Percentiles rank a stretch among this genome's conserved stretches.
These are phyloP conservation scores for Lacerta bilineata DNA, from an alignment of 2,797 vertebrate species.

Conservation along the genomic window DNA sequence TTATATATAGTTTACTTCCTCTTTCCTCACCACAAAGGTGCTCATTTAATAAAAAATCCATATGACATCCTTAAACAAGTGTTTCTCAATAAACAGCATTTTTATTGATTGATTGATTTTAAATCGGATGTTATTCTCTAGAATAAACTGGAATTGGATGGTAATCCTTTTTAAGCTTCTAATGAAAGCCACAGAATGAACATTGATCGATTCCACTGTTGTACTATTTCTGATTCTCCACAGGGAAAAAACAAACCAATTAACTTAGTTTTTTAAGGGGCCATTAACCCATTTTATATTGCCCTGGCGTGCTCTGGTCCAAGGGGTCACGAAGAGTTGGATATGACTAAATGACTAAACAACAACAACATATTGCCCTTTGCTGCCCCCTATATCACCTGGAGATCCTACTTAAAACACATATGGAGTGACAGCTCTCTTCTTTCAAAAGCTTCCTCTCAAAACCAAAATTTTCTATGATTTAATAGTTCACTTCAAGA, in stretches of 20 bases:
- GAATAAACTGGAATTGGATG: conserved; percentile 27
- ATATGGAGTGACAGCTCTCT: background rate
- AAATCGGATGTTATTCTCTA: conserved; percentile 22
- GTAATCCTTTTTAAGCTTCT: conserved; percentile 42
- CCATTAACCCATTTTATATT: background rate
- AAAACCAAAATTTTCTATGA: no score
- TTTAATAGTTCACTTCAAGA: no score
- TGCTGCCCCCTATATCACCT: background rate
- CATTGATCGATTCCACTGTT: background rate
- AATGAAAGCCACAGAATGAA: conserved; percentile 18
- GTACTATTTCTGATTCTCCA: conserved; percentile 20
- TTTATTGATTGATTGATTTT: background rate
- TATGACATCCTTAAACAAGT: background rate
- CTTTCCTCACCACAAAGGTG: background rate
- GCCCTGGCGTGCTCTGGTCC: no score
- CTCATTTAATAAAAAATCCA: conserved; percentile 7
- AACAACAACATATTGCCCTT: no score
- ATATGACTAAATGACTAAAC: no score
- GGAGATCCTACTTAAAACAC: background rate
- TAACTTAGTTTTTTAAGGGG: background rate
- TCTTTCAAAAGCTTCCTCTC: background rate
- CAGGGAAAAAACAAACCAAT: background rate
- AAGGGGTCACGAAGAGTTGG: no score
- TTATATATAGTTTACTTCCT: conserved; percentile 1
- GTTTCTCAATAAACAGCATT: conserved; percentile 27